phyloP scores from a whole-genome alignment of 2,113 vertebrate species.

The Platichthys stellatus region DNA sequence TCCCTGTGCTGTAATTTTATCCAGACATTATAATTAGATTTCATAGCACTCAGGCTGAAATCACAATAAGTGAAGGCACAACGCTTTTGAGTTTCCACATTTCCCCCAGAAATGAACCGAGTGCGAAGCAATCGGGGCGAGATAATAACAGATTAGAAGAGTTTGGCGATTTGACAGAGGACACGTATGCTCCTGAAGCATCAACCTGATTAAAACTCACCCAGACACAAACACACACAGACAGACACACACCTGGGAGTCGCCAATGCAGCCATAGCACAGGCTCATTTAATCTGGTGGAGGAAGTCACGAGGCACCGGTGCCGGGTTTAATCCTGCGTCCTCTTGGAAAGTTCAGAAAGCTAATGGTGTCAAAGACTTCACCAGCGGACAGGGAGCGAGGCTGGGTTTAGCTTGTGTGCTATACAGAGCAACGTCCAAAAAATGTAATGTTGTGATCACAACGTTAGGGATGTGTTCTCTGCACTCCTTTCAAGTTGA shows the following conservation, averaged over 20 bases:
- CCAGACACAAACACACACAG: too few relatives aligned
- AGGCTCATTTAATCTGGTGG: background rate
- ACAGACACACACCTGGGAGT: background rate
- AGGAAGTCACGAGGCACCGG: background rate
- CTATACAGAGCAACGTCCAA: background rate
- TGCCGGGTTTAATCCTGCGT: background rate
- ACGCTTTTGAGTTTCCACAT: slow-evolving; percentile 22
- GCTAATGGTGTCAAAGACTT: background rate
- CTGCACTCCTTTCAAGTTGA: background rate
- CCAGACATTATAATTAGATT: slow-evolving; percentile 31
- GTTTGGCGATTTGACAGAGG: slow-evolving; percentile 12
- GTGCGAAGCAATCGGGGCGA: background rate
- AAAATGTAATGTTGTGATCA: background rate
- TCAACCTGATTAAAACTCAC: slow-evolving; percentile 11
- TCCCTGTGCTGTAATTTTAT: slow-evolving; percentile 19
- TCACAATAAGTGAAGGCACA: slow-evolving; percentile 2
- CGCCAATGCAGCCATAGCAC: background rate
- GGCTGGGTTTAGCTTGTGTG: too few relatives aligned
- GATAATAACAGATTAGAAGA: slow-evolving; percentile 17
- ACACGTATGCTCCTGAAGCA: background rate
- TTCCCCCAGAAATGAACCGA: background rate
- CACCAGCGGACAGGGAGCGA: too few relatives aligned
- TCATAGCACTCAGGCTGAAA: slow-evolving; percentile 29
- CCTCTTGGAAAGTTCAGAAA: background rate
- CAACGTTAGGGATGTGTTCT: background rate